Base-by-base conservation (phyloP, 2,888 invertebrate species). In the Drepana falcataria region DNA sequence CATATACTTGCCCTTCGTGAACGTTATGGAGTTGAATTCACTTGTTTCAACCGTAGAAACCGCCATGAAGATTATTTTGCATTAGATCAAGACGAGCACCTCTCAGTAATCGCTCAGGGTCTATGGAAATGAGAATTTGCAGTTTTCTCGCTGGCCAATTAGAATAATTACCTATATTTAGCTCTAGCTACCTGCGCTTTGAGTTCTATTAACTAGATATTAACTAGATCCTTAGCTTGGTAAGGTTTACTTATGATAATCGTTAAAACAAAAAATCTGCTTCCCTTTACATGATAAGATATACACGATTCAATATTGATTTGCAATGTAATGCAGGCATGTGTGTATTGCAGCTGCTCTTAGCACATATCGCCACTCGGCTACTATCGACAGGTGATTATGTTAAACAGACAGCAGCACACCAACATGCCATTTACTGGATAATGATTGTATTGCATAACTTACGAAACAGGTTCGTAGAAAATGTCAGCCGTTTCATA, bases 391-490 rank as follows among this genome's bases (percentile, higher is more conserved):
- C 83, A 83, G 82, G 81, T 82, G 81, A 83, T 81, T 81, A 84
- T 80, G 78, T 65, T 82, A 81, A 83, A 70, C 72, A 77, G 73
- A 69, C 68, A 67, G 57, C 76, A 71, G 73, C 67, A 41, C 48
- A 55, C 56, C 59, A 69, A 73, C 74, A 74, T 76, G 69, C 73
- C 75, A 81, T 81, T 81, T 78, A 73, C 71, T 73, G 68, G 71
- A 77, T 84, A 79, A 78, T 79, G 72, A 79, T 80, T 81, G 78
- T 80, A 77, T 89, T 88, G 87, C 87, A 84, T 87, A 87, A 86
- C 78, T 83, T 78, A 75, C 63, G 21, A 73, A 83, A 87, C 87
- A 67, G 81, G 88, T 85, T 85, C 68, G 70, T 63, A 76, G 81
- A 75, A 80, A 85, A 86, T 85, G 84, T 79, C 87, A 84, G 75